Conservation (phyloP, 1,140 invertebrate species). For the Drosophila pandora region DNA sequence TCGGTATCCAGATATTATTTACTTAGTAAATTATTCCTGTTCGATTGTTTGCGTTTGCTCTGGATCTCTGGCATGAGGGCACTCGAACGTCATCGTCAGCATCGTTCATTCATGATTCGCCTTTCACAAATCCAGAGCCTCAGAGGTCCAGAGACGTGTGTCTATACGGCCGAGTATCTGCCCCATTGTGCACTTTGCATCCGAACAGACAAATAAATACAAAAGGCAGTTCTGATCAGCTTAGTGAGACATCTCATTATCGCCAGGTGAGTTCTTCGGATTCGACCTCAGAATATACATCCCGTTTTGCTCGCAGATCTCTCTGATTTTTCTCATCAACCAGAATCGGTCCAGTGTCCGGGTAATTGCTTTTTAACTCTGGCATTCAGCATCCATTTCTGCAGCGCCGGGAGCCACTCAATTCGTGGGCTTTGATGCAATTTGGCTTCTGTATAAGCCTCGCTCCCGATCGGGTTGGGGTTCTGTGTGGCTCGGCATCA, state of each 20-base stretch:
- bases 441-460: conserved; percentile 83
- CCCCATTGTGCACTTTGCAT: conserved; percentile 47
- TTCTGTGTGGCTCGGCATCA: conserved; percentile 64
- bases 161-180: conserved; percentile 13
- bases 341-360: conserved; percentile 30
- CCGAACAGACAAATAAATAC: conserved; percentile 51
- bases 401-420: conserved; percentile 58
- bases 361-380: conserved; percentile 65
- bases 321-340: conserved; percentile 14
- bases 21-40: conserved; percentile 82
- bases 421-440: conserved; percentile 70
- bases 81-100: conserved; percentile 79
- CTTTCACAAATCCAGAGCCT: conserved; percentile 69
- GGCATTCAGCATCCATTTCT: conserved; percentile 29
- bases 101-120: conserved; percentile 76
- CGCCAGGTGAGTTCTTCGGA: conserved; percentile 36
- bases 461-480: conserved; percentile 31
- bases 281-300: neutral
- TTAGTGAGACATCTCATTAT: conserved; percentile 64
- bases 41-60: conserved; percentile 80
- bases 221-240: conserved; percentile 49
- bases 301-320: conserved; percentile 33
- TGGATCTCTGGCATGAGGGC: conserved; percentile 78
- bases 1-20: conserved; percentile 66
- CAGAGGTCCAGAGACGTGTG: conserved; percentile 5